Evolutionary conservation across 35 echinoderm and acorn worm species (phyloP), one percentile per base, ranked within the genome.

Genomic region (Stichopus chloronotus): DNA sequence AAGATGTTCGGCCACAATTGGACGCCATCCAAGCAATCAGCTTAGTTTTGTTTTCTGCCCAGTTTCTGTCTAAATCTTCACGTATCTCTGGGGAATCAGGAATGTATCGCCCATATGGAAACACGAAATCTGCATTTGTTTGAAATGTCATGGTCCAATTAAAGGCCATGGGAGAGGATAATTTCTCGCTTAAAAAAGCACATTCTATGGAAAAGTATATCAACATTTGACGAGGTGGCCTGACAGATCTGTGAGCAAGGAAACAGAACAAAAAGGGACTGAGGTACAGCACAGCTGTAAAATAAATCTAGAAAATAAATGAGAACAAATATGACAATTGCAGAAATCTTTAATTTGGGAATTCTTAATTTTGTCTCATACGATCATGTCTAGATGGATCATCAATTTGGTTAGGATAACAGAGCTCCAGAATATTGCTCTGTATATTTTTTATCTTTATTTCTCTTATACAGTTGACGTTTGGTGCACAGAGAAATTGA

Each of bases 21-120:
- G 88, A 91, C 30, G 88, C 60, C 88, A 91, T 78, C 88, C 88
- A 91, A 12, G n/a, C 52, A 8, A 91, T 91, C 12, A 77, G 68
- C 25, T 71, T 91, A 16, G 65, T 56, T 77, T 91, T 91, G 72
- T 74, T 74, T 57, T 65, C 68, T 14, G 88, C 88, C 88, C 88
- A 91, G 69, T 78, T 78, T 58, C 65, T 74, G 72, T 25, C 54
- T 65, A 54, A 25, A 52, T 81, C 8, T 68, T 19, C 16, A 25
- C 55, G 7, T 43, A 92, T 59, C 17, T 63, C 58, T 16, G 76
- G 21, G 16, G 20, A 13, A 4, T n/a, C 55, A 10, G 52, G 4
- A 8, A 53, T 30, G 19, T 91, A 91, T 53, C 60, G 76, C 19
- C 88, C 88, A 52, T 91, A 91, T 14, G 88, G 68, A 77, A 77